These are phyloP conservation scores for Ciconia maguari DNA, from an alignment of 2,113 vertebrate genomes.

Conservation along the genomic window DNA sequence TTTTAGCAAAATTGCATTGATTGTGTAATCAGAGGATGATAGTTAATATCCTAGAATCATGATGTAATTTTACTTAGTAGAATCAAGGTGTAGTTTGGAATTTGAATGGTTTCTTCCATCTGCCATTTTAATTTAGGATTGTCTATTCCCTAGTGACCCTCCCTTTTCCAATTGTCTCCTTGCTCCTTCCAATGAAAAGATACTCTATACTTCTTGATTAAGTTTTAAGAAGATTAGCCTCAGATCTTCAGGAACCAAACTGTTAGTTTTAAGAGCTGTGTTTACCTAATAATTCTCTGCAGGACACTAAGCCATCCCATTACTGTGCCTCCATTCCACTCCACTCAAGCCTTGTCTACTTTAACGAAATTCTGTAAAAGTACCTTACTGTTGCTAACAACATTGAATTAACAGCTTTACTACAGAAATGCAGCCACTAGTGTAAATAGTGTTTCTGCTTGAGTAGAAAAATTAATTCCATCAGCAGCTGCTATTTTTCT, in stretches of 20 bases:
- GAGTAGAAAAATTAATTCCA: background rate
- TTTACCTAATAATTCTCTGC: background rate
- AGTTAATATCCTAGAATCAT: background rate
- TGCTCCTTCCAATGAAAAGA: background rate
- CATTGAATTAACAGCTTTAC: background rate
- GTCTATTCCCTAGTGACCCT: background rate
- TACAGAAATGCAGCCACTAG: background rate
- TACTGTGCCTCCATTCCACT: background rate
- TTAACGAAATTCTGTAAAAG: background rate
- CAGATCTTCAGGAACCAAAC: background rate
- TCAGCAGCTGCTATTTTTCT: background rate
- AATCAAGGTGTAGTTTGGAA: background rate
- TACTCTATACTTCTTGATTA: background rate
- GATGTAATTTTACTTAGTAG: background rate
- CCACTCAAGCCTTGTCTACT: background rate
- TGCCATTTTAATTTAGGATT: background rate
- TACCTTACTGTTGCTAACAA: background rate
- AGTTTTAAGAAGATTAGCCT: background rate
- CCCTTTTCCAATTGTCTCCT: background rate
- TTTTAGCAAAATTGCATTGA: background rate
- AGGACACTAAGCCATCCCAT: background rate
- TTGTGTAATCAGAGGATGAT: background rate
- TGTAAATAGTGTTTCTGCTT: background rate
- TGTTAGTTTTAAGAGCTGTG: background rate
- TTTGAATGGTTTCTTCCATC: background rate